Evolutionary conservation across 2,113 vertebrate species (phyloP).

Genomic region (Phaethon lepturus): DNA sequence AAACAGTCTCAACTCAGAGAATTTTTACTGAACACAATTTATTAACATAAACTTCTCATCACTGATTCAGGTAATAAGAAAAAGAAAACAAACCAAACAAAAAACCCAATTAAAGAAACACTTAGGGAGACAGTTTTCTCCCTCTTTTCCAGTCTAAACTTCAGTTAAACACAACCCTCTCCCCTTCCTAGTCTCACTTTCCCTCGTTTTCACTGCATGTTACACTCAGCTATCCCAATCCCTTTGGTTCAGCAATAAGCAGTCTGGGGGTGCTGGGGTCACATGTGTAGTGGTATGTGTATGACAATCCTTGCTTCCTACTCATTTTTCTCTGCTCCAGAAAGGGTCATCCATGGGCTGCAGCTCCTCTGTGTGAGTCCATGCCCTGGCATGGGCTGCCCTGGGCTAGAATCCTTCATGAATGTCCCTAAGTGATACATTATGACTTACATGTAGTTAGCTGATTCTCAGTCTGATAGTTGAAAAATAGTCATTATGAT

Average conservation of each 20-base stretch:
- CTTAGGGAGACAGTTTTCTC: not conserved
- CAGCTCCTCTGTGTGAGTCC: not conserved
- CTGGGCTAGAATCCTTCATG: not conserved
- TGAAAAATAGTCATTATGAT: not conserved
- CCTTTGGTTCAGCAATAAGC: not conserved
- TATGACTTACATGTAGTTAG: not conserved
- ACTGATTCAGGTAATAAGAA: not conserved
- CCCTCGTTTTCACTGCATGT: not conserved
- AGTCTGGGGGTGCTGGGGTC: not conserved
- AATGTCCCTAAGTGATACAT: not conserved
- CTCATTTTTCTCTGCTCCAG: not conserved
- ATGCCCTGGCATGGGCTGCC: rapidly evolving
- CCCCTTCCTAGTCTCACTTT: not conserved
- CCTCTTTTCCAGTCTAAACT: not conserved
- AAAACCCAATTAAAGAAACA: not conserved
- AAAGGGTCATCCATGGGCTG: not conserved
- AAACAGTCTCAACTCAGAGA: not conserved
- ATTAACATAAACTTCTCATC: not conserved
- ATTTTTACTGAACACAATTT: not conserved
- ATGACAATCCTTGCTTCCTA: not conserved
- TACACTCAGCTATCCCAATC: not conserved
- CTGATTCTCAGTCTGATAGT: not conserved
- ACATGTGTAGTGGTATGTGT: not conserved
- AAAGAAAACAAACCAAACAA: not conserved
- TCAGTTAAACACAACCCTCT: not conserved